Conservation (phyloP, 2,888 invertebrate species). For the Plebejus argus region DNA sequence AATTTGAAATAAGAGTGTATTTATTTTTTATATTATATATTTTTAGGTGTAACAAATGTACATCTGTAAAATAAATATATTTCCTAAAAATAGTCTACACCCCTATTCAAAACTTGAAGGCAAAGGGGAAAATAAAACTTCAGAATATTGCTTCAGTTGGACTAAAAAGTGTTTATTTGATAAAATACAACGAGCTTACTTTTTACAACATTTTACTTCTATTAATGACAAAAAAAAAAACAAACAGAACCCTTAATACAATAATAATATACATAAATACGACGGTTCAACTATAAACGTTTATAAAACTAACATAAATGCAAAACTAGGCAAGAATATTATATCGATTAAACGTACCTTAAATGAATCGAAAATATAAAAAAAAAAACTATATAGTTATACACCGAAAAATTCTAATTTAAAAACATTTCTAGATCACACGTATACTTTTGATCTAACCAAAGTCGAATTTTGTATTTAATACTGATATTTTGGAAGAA, state of each 20-base stretch:
- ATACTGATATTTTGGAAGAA: constrained; percentile 81
- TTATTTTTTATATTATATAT: too few relatives aligned
- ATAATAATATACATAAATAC: constrained; percentile 80
- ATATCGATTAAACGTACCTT: constrained; percentile 67
- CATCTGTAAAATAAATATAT: too few relatives aligned
- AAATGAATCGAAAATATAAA: constrained; percentile 58
- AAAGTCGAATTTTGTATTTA: constrained; percentile 80
- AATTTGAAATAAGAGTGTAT: too few relatives aligned
- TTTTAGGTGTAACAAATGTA: too few relatives aligned
- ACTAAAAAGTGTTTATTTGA: constrained; percentile 82
- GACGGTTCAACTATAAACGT: constrained; percentile 79
- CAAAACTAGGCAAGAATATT: constrained; percentile 79
- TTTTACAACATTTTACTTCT: constrained; percentile 81
- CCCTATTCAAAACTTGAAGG: not conserved
- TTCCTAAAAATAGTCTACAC: too few relatives aligned
- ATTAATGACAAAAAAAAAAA: constrained; percentile 79
- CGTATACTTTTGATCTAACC: constrained; percentile 79
- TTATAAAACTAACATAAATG: constrained; percentile 78
- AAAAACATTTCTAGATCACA: constrained; percentile 67
- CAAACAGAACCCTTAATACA: constrained; percentile 79
- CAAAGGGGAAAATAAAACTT: constrained; percentile 61
- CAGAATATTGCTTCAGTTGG: constrained; percentile 78
- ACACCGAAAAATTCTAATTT: constrained; percentile 59
- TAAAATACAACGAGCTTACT: constrained; percentile 82
- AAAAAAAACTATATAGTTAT: constrained; percentile 53